Percentiles rank a stretch among this genome's conserved stretches.
These are phyloP conservation scores for Alosa alosa DNA, from an alignment of 2,113 vertebrate species.

Conservation along the genomic window DNA sequence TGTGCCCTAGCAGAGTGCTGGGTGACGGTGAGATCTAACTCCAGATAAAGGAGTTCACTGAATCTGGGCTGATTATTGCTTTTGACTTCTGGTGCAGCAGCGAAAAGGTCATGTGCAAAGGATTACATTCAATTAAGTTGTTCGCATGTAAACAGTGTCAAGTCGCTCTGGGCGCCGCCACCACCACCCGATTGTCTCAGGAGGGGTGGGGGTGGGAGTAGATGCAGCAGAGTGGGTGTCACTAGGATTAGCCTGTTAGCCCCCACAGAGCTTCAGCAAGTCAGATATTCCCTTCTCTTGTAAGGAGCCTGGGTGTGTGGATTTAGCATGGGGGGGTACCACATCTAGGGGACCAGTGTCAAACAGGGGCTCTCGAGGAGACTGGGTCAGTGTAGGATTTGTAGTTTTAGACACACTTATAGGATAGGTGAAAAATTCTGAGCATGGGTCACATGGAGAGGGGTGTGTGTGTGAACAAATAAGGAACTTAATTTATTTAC, in stretches of 20 bases:
- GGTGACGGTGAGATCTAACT: slow-evolving; percentile 79
- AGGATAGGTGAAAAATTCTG: no score
- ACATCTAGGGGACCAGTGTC: no score
- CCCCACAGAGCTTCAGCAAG: not conserved
- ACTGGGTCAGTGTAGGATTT: not conserved
- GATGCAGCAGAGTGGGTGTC: not conserved
- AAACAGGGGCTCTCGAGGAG: not conserved
- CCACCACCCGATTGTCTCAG: not conserved
- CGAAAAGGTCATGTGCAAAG: slow-evolving; percentile 82
- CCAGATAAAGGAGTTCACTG: slow-evolving; percentile 78
- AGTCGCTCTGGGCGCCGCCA: slow-evolving; percentile 15
- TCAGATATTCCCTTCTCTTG: no score
- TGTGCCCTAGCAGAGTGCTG: slow-evolving; percentile 75
- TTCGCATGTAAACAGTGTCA: slow-evolving; percentile 51
- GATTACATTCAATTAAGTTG: slow-evolving; percentile 79
- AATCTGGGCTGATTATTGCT: slow-evolving; percentile 76
- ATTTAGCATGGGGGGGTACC: no score
- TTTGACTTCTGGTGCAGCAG: slow-evolving; percentile 76
- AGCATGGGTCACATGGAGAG: not conserved
- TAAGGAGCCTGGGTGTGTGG: no score
- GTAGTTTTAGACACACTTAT: not conserved
- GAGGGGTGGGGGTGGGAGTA: not conserved
- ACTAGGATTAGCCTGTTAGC: slow-evolving; percentile 3
- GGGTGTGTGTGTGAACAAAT: not conserved
- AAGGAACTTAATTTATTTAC: no score